phyloP scores from a whole-genome alignment of 2,797 vertebrate genomes.

The Betta splendens region DNA sequence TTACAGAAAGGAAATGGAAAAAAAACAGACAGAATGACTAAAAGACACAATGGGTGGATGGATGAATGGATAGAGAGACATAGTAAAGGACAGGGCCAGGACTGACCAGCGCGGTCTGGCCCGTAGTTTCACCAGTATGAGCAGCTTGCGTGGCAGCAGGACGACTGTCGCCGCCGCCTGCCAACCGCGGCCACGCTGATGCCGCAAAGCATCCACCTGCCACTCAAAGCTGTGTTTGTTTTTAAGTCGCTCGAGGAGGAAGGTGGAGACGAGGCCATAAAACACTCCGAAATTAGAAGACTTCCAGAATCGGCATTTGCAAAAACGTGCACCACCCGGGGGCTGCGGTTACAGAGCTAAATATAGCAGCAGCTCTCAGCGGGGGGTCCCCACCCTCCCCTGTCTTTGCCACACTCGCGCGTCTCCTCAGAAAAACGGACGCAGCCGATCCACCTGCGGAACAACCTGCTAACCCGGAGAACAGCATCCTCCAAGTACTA shows the following conservation, averaged over 20 bases:
- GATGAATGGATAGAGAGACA: slow-evolving; percentile 20
- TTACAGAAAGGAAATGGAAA: background rate
- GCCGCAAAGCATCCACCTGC: slow-evolving; percentile 71
- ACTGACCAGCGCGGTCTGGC: slow-evolving; percentile 51
- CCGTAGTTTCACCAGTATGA: slow-evolving; percentile 58
- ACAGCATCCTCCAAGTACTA: slow-evolving; percentile 23
- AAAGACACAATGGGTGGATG: slow-evolving; percentile 1
- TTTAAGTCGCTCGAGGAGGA: slow-evolving; percentile 20
- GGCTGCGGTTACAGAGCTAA: background rate
- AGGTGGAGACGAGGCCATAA: background rate
- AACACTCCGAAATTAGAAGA: background rate
- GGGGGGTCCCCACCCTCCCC: too few species aligned
- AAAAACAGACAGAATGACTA: background rate
- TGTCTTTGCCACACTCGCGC: too few species aligned
- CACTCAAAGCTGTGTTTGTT: slow-evolving; percentile 64
- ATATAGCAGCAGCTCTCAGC: background rate
- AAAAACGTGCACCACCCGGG: background rate
- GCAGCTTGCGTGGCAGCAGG: slow-evolving; percentile 83
- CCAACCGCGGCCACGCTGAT: slow-evolving; percentile 72
- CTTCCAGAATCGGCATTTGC: background rate
- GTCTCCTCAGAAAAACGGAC: background rate
- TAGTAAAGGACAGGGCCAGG: slow-evolving; percentile 31
- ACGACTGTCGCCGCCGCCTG: slow-evolving; percentile 72
- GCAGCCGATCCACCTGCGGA: slow-evolving; percentile 19
- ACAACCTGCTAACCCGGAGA: slow-evolving; percentile 9